Evolutionary conservation across 2,113 vertebrate species (phyloP).

Genomic region (Bolborhynchus lineola): DNA sequence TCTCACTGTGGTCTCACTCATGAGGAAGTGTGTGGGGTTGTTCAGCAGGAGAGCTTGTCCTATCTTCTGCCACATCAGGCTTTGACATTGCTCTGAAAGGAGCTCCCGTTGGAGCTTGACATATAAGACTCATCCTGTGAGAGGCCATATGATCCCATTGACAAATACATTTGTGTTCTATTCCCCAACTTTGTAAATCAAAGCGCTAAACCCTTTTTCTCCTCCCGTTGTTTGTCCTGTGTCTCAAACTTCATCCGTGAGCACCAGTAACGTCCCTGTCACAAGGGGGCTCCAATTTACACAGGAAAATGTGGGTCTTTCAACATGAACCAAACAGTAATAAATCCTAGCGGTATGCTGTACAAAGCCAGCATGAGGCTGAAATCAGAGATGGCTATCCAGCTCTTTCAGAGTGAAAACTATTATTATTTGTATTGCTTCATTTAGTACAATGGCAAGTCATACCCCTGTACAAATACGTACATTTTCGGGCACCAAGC

Average conservation of each 20-base stretch:
- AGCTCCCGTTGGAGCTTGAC: not conserved
- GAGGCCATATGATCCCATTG: not conserved
- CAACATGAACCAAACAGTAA: not conserved
- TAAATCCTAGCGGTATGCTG: not conserved
- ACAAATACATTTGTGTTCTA: not conserved
- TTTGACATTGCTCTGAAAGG: not conserved
- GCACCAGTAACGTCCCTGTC: not conserved
- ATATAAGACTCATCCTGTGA: not conserved
- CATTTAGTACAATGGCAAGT: not conserved
- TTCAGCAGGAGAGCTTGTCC: not conserved
- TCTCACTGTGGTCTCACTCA: not conserved
- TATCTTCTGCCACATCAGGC: not conserved
- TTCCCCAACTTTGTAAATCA: not conserved
- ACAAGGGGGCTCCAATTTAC: not conserved
- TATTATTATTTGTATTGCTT: conserved; percentile 46
- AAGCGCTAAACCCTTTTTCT: not conserved
- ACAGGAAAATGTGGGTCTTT: not conserved
- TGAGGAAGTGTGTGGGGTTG: fast-evolving
- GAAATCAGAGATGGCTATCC: not conserved
- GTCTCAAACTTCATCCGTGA: not conserved
- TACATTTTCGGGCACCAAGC: not conserved
- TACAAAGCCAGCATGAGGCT: conserved; percentile 1
- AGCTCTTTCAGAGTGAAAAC: conserved; percentile 16
- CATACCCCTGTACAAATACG: not conserved
- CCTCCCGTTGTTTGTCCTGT: not conserved